Evolutionary conservation across 2,888 invertebrate species (phyloP).

Genomic region (Dicranocentrus wangi): DNA sequence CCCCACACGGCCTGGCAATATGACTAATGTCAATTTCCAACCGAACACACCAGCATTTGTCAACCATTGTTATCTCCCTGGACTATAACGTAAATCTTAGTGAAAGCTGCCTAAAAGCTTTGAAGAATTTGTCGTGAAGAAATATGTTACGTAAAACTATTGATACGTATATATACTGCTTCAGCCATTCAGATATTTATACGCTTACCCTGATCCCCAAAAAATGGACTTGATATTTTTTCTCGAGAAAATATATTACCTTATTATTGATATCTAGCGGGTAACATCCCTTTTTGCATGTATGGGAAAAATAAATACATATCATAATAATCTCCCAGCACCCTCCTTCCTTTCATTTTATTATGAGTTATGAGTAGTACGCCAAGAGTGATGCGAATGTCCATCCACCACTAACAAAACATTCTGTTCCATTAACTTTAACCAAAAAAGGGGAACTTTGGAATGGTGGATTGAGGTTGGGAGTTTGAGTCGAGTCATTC

Average conservation of each 20-base stretch:
- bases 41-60: constrained; percentile 23
- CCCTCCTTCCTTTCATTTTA: constrained; percentile 56
- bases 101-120: constrained; percentile 14
- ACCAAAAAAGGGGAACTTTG: constrained; percentile 25
- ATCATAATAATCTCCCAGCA: constrained; percentile 33
- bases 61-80: constrained; percentile 32
- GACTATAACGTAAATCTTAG: constrained; percentile 27
- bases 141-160: no score
- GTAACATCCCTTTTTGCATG: constrained; percentile 31
- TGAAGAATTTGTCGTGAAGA: no score
- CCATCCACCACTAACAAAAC: constrained; percentile 24
- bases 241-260: not conserved
- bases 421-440: constrained; percentile 41
- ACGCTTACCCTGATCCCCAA: no score
- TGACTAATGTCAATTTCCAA: no score
- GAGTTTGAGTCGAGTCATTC: constrained; percentile 7
- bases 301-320: constrained; percentile 42
- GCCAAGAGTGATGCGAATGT: constrained; percentile 46
- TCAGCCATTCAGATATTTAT: no score
- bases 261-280: constrained; percentile 25
- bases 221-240: not conserved
- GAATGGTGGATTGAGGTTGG: constrained; percentile 30
- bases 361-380: constrained; percentile 43
- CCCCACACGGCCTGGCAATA: not conserved
- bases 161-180: no score